phyloP scores from a whole-genome alignment of 2,888 invertebrate species.

The Aspidapion aeneum region DNA sequence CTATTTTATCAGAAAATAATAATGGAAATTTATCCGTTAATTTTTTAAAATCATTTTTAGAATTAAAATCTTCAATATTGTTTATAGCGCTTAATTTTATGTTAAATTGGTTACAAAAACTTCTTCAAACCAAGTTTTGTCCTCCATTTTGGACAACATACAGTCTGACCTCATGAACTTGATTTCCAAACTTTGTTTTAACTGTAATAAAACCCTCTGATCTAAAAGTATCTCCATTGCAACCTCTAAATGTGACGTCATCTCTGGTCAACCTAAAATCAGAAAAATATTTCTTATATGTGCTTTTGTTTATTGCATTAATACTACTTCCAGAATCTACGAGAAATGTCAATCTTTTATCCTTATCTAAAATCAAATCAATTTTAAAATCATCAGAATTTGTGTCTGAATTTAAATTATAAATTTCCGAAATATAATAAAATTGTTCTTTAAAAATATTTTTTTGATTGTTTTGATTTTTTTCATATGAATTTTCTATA shows the following conservation, averaged over 20 bases:
- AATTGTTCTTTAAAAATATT: too few species aligned
- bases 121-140: slow-evolving; percentile 11
- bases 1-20: slow-evolving; percentile 11
- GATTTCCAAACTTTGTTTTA: slow-evolving; percentile 2
- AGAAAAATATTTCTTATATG: slow-evolving; percentile 4
- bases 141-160: slow-evolving; percentile 12
- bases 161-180: background rate
- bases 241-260: background rate
- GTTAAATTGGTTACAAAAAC: slow-evolving; percentile 10
- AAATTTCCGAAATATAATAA: background rate
- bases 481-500: background rate
- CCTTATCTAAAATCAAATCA: background rate
- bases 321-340: background rate
- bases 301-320: background rate
- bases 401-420: background rate
- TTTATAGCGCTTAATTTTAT: background rate
- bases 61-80: background rate
- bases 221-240: background rate
- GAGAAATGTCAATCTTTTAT: background rate
- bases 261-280: background rate
- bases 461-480: too few species aligned
- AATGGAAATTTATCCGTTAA: slow-evolving; percentile 8
- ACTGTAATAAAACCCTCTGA: slow-evolving; percentile 7
- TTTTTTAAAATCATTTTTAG: slow-evolving; percentile 5
- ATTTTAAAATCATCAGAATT: background rate